These are phyloP conservation scores for Cygnus buccinator DNA, from an alignment of 2,113 vertebrate genomes.

Conservation along the genomic window DNA sequence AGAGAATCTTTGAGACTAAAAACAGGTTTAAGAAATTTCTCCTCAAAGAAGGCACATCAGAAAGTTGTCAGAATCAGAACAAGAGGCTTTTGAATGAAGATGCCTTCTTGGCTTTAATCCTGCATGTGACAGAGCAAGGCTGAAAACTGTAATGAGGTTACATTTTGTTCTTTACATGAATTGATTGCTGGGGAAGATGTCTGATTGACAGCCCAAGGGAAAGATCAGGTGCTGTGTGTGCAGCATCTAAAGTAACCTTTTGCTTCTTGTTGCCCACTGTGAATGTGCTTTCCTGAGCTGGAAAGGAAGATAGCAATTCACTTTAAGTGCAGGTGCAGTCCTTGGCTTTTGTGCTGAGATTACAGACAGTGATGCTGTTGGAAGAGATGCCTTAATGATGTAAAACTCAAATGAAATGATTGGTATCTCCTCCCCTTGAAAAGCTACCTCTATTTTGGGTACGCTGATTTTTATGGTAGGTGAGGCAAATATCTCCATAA, in stretches of 20 bases:
- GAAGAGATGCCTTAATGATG: background rate
- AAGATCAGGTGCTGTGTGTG: conserved; percentile 20
- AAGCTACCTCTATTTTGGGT: background rate
- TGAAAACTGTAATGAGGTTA: background rate
- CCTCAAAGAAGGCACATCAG: background rate
- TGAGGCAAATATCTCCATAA: conserved; percentile 10
- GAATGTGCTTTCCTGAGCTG: background rate
- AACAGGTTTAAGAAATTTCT: background rate
- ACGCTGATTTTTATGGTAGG: conserved; percentile 11
- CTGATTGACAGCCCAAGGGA: conserved; percentile 15
- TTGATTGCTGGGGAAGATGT: conserved; percentile 17
- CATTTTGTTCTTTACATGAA: conserved; percentile 29
- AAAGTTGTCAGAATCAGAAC: background rate
- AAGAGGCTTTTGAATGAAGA: conserved; percentile 16
- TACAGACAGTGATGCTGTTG: background rate
- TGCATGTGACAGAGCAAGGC: background rate
- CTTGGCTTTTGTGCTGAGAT: background rate
- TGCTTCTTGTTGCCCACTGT: background rate
- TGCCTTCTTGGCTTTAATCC: conserved; percentile 9
- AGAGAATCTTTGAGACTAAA: background rate
- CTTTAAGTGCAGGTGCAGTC: background rate
- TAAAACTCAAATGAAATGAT: background rate
- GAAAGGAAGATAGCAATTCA: background rate
- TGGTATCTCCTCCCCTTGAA: background rate
- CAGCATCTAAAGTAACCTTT: conserved; percentile 45